Conservation (phyloP, 1,140 invertebrate species). For the Bombus fervidus region DNA sequence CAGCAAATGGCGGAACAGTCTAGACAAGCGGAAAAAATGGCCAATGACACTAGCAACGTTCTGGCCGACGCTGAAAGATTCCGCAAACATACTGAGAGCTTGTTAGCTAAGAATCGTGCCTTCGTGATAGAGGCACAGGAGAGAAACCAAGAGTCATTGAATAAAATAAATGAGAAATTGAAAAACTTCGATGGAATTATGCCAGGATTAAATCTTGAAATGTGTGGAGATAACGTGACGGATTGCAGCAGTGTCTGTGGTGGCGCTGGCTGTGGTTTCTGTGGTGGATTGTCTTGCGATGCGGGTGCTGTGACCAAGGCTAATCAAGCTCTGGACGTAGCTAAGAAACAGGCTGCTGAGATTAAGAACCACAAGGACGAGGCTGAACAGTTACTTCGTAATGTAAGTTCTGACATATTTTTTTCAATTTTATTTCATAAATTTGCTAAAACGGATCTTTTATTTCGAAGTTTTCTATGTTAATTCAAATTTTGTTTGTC, state of each 20-base stretch:
- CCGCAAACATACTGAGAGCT: slow-evolving; percentile 91
- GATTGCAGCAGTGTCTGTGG: slow-evolving; percentile 96
- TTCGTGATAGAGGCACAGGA: slow-evolving; percentile 88
- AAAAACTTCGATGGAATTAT: slow-evolving; percentile 87
- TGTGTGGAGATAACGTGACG: slow-evolving; percentile 94
- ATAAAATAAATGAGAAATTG: slow-evolving; percentile 86
- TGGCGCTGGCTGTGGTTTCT: slow-evolving; percentile 95
- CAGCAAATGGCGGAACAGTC: slow-evolving; percentile 89
- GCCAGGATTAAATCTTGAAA: slow-evolving; percentile 93
- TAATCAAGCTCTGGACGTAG: slow-evolving; percentile 91
- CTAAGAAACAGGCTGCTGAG: slow-evolving; percentile 90
- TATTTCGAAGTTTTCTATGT: neutral
- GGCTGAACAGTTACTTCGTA: slow-evolving; percentile 87
- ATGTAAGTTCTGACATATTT: slow-evolving; percentile 77
- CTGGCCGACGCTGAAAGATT: slow-evolving; percentile 91
- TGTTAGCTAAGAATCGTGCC: slow-evolving; percentile 88
- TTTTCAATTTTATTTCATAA: slow-evolving; percentile 19
- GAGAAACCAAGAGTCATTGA: slow-evolving; percentile 87
- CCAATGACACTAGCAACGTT: slow-evolving; percentile 81
- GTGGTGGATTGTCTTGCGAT: slow-evolving; percentile 95
- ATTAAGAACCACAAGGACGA: slow-evolving; percentile 92
- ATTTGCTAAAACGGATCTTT: neutral
- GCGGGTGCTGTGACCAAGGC: slow-evolving; percentile 94
- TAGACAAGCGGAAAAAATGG: slow-evolving; percentile 87
- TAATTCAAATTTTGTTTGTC: slow-evolving; percentile 40